Conservation (phyloP, 2,113 vertebrate genomes). For the Buteo buteo region DNA sequence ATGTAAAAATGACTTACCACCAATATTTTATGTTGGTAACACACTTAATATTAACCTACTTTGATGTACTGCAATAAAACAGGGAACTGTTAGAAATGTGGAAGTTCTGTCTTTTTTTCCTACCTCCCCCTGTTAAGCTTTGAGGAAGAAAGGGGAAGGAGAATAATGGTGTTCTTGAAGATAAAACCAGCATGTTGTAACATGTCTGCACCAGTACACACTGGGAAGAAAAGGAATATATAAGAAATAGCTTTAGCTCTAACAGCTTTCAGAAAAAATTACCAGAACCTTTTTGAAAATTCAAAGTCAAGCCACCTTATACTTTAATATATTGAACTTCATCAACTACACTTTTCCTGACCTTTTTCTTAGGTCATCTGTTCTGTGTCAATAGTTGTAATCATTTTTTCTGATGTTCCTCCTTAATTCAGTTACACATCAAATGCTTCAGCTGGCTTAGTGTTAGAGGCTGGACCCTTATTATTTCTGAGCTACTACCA, state of each 20-base stretch:
- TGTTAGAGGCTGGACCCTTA: neutral
- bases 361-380: neutral
- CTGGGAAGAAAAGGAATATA: neutral
- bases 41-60: constrained; percentile 93
- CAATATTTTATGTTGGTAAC: constrained; percentile 85
- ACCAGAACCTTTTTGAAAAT: neutral
- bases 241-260: neutral
- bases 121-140: neutral
- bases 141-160: neutral
- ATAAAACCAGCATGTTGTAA: neutral
- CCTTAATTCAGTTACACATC: neutral
- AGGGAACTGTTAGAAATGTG: constrained; percentile 84
- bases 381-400: neutral
- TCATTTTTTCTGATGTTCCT: neutral
- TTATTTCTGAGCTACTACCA: neutral
- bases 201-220: neutral
- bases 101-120: constrained; percentile 37
- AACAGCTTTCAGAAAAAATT: neutral
- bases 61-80: constrained; percentile 98
- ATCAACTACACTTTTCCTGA: neutral
- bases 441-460: neutral
- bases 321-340: neutral
- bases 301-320: neutral
- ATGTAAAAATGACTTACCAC: constrained; percentile 83
- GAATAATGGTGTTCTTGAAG: neutral